Evolutionary conservation across 2,888 invertebrate genomes (phyloP).

Genomic region (Dusona sp.): DNA sequence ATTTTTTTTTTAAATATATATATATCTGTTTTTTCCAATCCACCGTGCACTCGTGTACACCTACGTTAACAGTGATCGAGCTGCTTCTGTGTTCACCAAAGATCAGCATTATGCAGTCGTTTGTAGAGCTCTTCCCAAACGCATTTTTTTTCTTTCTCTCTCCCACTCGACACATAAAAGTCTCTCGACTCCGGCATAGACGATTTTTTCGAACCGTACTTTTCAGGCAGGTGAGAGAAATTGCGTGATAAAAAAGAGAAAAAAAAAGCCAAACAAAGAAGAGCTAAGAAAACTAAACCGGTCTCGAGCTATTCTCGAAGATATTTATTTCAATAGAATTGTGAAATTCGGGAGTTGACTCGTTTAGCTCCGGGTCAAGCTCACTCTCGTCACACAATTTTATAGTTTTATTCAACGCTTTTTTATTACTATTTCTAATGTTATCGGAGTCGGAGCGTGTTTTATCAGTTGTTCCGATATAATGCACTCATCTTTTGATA

Average conservation of each 20-base stretch:
- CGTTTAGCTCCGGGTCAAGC: slow-evolving; percentile 22
- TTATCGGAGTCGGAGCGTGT: slow-evolving; percentile 9
- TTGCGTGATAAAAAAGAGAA: neutral
- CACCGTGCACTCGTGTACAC: neutral
- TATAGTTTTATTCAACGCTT: slow-evolving; percentile 11
- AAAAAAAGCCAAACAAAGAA: neutral
- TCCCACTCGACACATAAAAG: slow-evolving; percentile 19
- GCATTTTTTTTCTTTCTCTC: neutral
- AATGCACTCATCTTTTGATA: slow-evolving; percentile 26
- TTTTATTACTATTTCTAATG: neutral
- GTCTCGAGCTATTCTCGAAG: neutral
- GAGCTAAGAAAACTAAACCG: slow-evolving; percentile 2
- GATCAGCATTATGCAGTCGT: slow-evolving; percentile 6
- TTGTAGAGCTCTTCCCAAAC: slow-evolving; percentile 11
- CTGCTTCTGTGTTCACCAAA: slow-evolving; percentile 45
- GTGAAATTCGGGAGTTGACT: slow-evolving; percentile 43
- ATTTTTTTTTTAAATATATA: neutral
- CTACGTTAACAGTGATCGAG: slow-evolving; percentile 32
- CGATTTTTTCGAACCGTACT: slow-evolving; percentile 23
- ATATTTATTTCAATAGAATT: slow-evolving; percentile 17
- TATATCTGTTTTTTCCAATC: neutral
- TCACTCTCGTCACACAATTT: slow-evolving; percentile 18
- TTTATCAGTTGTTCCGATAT: slow-evolving; percentile 50
- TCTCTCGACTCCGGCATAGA: slow-evolving; percentile 12
- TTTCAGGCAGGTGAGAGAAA: slow-evolving; percentile 17